Evolutionary conservation across 2,888 invertebrate genomes (phyloP), one percentile per base, ranked within the genome.

Genomic region (Spisula subtruncata): DNA sequence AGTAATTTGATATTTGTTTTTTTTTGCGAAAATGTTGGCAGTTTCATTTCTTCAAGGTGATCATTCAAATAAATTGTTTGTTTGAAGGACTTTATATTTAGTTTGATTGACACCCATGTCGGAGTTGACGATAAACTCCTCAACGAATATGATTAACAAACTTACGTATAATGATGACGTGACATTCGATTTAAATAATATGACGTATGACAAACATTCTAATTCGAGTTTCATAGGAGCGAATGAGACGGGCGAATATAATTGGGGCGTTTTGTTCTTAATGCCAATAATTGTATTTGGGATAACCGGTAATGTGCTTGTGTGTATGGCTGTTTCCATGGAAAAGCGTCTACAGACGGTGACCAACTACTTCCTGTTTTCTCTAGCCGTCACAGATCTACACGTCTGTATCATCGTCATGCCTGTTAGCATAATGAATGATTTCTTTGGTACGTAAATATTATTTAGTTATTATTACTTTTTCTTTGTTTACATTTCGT

Each of bases 321-420:
- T 99, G 94, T 99, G 99, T 97, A 97, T 99, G 95, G 99, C 99
- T 0, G 98, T 99, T 94, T 98, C 98, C 91, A 97, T 98, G 96
- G 99, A 99, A 97, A 98, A 98, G 92, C 97, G 98, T 95, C 97
- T 99, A 90, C 99, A 99, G 97, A 99, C 99, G 97, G 98, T 99
- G 93, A 99, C 99, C 91, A 99, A 99, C 97, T 99, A 99, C 97
- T 99, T 99, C 97, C 97, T 99, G 92, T 97, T 99, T 95, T 99
- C 99, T 35, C 97, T 99, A 96, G 99, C 99, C 80, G 98, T 99
- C 87, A 99, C 99, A 85, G 99, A 99, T 97, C 97, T 99, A 89
- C 97, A 99, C 91, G 99, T 99, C 96, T 99, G 98, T 96, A 97
- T 99, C 93, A 98, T 99, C 96, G 99, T 99, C 86, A 99, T 99